These are phyloP conservation scores for Cryptocheilus praepositus DNA, from an alignment of 2,888 invertebrate species.

Conservation along the genomic window DNA sequence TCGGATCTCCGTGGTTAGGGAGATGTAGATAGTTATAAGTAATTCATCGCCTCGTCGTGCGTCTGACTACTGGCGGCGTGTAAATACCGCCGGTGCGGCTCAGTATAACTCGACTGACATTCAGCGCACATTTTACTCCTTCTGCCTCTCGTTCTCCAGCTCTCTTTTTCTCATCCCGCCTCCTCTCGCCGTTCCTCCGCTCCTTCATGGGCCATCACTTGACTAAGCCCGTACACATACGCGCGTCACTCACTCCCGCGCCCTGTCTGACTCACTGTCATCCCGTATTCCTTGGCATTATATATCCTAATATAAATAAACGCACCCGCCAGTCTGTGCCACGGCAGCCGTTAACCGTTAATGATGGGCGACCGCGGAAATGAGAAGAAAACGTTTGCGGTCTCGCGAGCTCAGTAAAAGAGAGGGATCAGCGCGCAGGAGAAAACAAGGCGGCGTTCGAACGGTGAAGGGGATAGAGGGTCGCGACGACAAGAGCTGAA, in stretches of 20 bases:
- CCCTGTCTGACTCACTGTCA: too few relatives aligned
- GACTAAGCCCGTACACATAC: not conserved
- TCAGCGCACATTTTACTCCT: constrained; percentile 28
- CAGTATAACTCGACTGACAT: constrained; percentile 35
- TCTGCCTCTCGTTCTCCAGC: not conserved
- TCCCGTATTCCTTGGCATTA: constrained; percentile 28
- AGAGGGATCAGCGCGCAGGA: constrained; percentile 7
- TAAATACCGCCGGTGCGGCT: constrained; percentile 46
- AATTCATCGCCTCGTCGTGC: constrained; percentile 54
- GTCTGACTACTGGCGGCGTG: constrained; percentile 28
- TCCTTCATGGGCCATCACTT: constrained; percentile 1
- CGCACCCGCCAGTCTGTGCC: constrained; percentile 29
- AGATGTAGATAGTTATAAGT: constrained; percentile 51
- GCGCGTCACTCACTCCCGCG: not conserved
- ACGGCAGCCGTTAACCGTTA: constrained; percentile 43
- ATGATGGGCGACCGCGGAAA: constrained; percentile 36
- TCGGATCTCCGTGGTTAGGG: constrained; percentile 19
- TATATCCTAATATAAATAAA: constrained; percentile 54
- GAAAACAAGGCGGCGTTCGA: not conserved
- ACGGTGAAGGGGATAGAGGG: not conserved
- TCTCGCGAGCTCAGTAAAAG: constrained; percentile 11
- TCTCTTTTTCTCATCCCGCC: constrained; percentile 4
- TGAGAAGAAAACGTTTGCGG: constrained; percentile 42
- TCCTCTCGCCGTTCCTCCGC: constrained; percentile 3
- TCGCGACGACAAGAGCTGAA: constrained; percentile 37